Base-by-base conservation (phyloP, 2,113 vertebrate genomes). In the Coryphaenoides rupestris region DNA sequence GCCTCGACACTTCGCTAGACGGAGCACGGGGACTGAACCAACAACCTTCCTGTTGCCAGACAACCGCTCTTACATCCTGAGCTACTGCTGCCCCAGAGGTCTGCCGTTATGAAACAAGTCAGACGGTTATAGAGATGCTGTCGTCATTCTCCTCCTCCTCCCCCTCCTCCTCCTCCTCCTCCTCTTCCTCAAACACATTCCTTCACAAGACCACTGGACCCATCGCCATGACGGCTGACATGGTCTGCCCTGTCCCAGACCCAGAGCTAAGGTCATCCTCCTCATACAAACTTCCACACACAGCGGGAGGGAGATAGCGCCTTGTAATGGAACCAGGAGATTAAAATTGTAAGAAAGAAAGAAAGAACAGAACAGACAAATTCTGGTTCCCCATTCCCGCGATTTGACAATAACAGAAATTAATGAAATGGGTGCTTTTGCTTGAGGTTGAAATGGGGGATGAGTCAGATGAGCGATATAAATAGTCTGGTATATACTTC, bases 171-270 rank as follows among this genome's bases (percentile, higher is more conserved):
- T 74, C 76, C 33, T 69, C 28, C 28, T 33, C 28, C 28, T 33
- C 3, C 28, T 40, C 33, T 12, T 40, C 33, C 33, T 40, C 33
- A 7, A 7, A 40, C 21, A n/a, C 87, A 88, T 89, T 88, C 89
- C 84, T 83, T 84, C 85, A 80, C 80, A 68, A 83, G 84, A 86
- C 81, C 78, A 83, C 75, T 46, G 54, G 70, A 57, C 10, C 33
- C 65, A 65, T n/a, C n/a, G 63, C 64, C 66, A 62, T 66, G 65
- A 59, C 55, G 14, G 53, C 50, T 75, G 66, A n/a, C n/a, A n/a
- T n/a, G n/a, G n/a, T n/a, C n/a, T n/a, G n/a, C n/a, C n/a, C n/a
- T n/a, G n/a, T n/a, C n/a, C n/a, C n/a, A n/a, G n/a, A n/a, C n/a
- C n/a, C n/a, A n/a, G n/a, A n/a, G n/a, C n/a, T n/a, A n/a, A n/a